A percentile compares a stretch with the other conserved stretches of the same genome.
These are phyloP conservation scores for Myocastor coypus DNA, from an alignment of 2,113 vertebrate genomes.

Conservation along the genomic window DNA sequence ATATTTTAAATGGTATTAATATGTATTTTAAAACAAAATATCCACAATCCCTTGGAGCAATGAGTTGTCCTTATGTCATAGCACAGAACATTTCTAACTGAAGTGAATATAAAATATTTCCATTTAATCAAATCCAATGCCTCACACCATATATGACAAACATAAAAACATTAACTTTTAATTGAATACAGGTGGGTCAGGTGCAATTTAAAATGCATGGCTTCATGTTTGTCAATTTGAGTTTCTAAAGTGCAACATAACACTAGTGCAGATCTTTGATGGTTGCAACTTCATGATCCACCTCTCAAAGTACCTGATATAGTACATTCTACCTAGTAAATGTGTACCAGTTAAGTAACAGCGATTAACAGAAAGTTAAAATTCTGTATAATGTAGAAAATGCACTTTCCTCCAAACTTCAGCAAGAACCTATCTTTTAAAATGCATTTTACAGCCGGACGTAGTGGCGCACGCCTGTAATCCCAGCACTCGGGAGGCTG, in stretches of 20 bases:
- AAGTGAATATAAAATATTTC: conserved; percentile 30
- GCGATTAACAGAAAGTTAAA: not conserved
- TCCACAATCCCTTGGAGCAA: conserved; percentile 16
- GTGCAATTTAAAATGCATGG: conserved; percentile 44
- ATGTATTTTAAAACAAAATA: conserved; percentile 34
- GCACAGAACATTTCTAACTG: conserved; percentile 33
- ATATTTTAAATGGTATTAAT: conserved; percentile 36
- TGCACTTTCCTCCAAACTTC: conserved; percentile 9
- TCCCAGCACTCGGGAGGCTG: too few relatives aligned
- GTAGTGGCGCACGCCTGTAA: too few relatives aligned
- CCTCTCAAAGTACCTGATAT: not conserved
- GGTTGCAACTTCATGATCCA: not conserved
- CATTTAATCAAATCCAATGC: conserved; percentile 57
- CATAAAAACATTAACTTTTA: conserved; percentile 15
- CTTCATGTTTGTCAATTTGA: conserved; percentile 33
- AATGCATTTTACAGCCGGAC: not conserved
- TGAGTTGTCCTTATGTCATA: not conserved
- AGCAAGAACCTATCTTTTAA: conserved; percentile 39
- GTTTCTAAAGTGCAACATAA: conserved; percentile 10
- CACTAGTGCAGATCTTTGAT: conserved; percentile 34
- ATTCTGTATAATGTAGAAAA: not conserved
- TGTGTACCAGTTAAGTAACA: conserved; percentile 22
- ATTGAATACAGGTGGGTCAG: not conserved
- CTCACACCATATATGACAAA: conserved; percentile 4
- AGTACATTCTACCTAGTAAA: conserved; percentile 19